A percentile compares a stretch with the other conserved stretches of the same genome.
phyloP scores from a whole-genome alignment of 53 echinoderm and acorn worm genomes.

The Glandiceps talaboti region DNA sequence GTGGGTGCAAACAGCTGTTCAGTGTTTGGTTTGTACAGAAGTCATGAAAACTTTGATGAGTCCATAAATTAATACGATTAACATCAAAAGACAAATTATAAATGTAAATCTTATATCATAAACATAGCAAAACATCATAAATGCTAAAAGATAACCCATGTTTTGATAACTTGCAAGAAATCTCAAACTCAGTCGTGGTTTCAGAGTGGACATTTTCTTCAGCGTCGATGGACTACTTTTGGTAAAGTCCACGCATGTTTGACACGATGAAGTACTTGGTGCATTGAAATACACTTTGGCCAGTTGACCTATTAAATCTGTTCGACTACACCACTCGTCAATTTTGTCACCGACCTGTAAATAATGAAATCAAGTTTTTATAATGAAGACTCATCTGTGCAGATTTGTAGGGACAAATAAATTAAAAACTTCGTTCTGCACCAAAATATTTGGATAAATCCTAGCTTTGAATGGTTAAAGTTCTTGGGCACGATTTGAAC shows the following conservation, averaged over 20 bases:
- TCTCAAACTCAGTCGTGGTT: constrained; percentile 70
- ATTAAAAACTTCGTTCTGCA: too few relatives aligned
- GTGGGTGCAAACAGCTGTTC: too few relatives aligned
- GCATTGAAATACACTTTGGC: constrained; percentile 76
- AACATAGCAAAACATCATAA: constrained; percentile 22
- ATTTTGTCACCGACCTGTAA: constrained; percentile 66
- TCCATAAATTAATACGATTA: constrained; percentile 40
- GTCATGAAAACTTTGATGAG: constrained; percentile 12
- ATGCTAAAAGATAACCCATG: constrained; percentile 21
- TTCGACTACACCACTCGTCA: constrained; percentile 30
- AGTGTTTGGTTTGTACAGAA: too few relatives aligned
- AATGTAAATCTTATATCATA: constrained; percentile 49
- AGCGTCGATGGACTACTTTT: not conserved
- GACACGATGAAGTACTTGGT: constrained; percentile 19
- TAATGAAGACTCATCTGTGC: too few relatives aligned
- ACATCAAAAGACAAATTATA: constrained; percentile 15
- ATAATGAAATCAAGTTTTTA: too few relatives aligned
- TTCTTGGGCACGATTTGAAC: too few relatives aligned
- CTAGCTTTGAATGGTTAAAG: too few relatives aligned
- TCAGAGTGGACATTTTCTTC: not conserved
- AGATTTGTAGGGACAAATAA: too few relatives aligned
- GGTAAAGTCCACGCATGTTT: not conserved
- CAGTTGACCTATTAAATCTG: constrained; percentile 47
- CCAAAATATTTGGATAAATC: too few relatives aligned
- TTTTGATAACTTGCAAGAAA: constrained; percentile 76